A percentile compares a stretch with the other conserved stretches of the same genome.
Conservation (phyloP, 1,140 invertebrate genomes). For the Yoshiicerus persimilis region DNA sequence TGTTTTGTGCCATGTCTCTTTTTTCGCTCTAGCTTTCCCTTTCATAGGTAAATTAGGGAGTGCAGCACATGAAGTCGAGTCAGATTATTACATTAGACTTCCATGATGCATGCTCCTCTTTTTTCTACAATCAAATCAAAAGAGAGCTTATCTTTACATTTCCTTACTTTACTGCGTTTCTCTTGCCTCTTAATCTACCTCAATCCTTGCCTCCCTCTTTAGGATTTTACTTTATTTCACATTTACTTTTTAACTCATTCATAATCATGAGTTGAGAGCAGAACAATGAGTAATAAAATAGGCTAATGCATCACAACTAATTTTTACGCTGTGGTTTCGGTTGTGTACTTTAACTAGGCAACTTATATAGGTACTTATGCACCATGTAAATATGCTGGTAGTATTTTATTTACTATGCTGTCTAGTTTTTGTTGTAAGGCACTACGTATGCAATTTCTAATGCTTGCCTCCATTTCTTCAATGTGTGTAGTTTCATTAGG, state of each 20-base stretch:
- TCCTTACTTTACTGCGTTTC: not conserved
- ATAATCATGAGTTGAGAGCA: not conserved
- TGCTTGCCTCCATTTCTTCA: not conserved
- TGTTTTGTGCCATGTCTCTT: not conserved
- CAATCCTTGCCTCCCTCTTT: not conserved
- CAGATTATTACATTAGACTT: not conserved
- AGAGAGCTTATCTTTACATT: conserved; percentile 25
- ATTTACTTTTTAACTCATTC: not conserved
- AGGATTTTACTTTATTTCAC: not conserved
- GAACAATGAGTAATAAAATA: conserved; percentile 25
- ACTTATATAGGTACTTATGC: not conserved
- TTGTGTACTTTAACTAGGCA: not conserved
- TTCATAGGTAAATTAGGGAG: conserved; percentile 28
- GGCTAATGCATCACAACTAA: not conserved
- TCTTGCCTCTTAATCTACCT: not conserved
- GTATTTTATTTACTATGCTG: no score
- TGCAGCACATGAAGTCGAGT: not conserved
- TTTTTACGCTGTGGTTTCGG: not conserved
- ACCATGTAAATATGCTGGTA: not conserved
- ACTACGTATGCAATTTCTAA: not conserved
- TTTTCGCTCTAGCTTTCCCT: not conserved
- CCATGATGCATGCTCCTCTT: not conserved
- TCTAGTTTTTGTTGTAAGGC: not conserved
- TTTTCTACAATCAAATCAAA: not conserved
- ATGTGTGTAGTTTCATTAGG: no score